Evolutionary conservation across 35 echinoderm and acorn worm genomes (phyloP), one percentile per base, ranked within the genome.

Genomic region (Heliocidaris tuberculata): DNA sequence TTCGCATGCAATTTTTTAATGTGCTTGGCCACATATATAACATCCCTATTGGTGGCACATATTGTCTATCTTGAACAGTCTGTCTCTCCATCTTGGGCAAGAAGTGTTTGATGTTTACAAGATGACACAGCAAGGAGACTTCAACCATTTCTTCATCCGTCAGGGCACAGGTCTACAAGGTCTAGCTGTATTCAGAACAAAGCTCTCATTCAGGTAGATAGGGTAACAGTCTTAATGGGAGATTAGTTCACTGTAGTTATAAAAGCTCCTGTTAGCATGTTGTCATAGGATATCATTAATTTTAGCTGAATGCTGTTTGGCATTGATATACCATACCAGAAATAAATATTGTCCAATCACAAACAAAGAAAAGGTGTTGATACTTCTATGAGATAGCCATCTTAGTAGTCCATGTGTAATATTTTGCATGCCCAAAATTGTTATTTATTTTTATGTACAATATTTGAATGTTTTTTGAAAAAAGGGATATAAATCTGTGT

Each of bases 71-170:
- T 47, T 87, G 19, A 47, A 85, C 94, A 99, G 98, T 88, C 93
- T 99, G 94, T 99, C 98, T 30, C 92, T 99, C n/a, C 98, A 99
- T 99, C 95, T 97, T 60, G 98, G 98, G 48, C 90, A 96, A 94
- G 98, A 99, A 94, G 97, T 99, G 24, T 99, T 99, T 96, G 98
- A 99, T 96, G 97, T 99, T 31, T 99, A 97, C 88, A 99, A 96
- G 88, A 99, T 96, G 15, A 93, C 90, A 12, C 95, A 97, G n/a
- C 98, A 99, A 50, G 96, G 97, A 32, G 97, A 99, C 90, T 96
- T 96, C 90, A 99, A 99, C 59, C 98, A 99, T 85, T 86, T 99
- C 6, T 99, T 99, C 85, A 99, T 97, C n/a, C 92, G 98, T 48
- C 98, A 99, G 93, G 98, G 98, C 11, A 99, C 96, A n/a, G 98